Evolutionary conservation across 2,113 vertebrate genomes (phyloP).

Genomic region (Caretta caretta): DNA sequence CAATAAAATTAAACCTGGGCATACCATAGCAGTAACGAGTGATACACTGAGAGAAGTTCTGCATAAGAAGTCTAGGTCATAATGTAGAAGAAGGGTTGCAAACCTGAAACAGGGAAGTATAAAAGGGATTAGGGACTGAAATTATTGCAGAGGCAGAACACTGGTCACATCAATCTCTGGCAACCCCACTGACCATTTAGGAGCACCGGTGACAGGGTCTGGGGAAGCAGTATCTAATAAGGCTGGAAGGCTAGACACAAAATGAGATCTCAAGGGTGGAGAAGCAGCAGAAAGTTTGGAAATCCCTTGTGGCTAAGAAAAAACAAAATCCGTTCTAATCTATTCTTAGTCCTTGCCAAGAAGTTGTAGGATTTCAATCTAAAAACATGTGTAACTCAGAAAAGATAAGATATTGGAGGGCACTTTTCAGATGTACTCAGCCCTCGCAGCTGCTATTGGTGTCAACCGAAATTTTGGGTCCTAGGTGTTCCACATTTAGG

Average conservation of each 20-base stretch:
- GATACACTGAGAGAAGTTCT: background rate
- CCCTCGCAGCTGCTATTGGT: accelerated
- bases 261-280: background rate
- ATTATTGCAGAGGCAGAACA: background rate
- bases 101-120: background rate
- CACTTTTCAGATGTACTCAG: background rate
- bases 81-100: accelerated
- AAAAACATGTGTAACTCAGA: accelerated
- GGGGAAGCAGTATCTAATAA: background rate
- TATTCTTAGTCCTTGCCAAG: background rate
- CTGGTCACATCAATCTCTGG: background rate
- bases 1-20: accelerated
- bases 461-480: background rate
- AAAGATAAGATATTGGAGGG: background rate
- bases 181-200: background rate
- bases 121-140: background rate
- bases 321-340: accelerated
- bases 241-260: background rate
- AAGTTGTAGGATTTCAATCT: background rate
- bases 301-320: accelerated
- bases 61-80: background rate
- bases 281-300: background rate
- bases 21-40: accelerated
- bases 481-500: background rate
- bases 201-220: background rate